phyloP scores from a whole-genome alignment of 2,888 invertebrate genomes.

The Cheilosia pagana region DNA sequence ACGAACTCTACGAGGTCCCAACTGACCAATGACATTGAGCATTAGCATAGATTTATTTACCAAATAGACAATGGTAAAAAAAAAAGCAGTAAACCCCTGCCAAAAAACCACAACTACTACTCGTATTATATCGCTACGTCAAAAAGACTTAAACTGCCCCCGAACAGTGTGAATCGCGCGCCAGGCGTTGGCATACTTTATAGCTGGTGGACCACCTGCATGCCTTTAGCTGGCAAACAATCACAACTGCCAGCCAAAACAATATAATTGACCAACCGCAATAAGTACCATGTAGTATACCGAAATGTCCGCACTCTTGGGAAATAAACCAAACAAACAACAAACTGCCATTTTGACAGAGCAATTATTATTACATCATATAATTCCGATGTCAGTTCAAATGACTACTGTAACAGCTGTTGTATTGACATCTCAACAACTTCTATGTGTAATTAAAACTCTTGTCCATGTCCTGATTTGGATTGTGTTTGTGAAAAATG shows the following conservation, averaged over 20 bases:
- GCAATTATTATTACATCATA: not conserved
- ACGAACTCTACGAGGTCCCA: no score
- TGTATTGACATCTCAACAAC: conserved; percentile 21
- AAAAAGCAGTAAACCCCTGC: no score
- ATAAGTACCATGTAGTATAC: not conserved
- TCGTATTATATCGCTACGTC: no score
- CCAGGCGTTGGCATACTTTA: no score
- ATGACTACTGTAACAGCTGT: conserved; percentile 22
- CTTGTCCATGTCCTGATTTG: not conserved
- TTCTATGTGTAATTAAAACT: conserved; percentile 29
- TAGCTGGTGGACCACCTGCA: not conserved
- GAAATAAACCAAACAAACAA: not conserved
- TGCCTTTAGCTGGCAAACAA: conserved; percentile 7
- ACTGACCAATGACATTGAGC: no score
- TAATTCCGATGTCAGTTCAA: conserved; percentile 8
- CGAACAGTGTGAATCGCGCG: no score
- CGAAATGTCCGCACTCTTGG: not conserved
- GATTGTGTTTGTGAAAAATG: not conserved
- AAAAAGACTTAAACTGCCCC: no score
- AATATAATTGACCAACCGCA: conserved; percentile 44
- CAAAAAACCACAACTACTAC: no score
- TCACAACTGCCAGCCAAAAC: conserved; percentile 24
- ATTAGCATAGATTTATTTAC: no score
- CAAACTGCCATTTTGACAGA: not conserved
- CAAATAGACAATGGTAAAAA: no score